Evolutionary conservation across 2,888 invertebrate genomes (phyloP), one percentile per base, ranked within the genome.

Genomic region (Stenoptilia bipunctidactyla): DNA sequence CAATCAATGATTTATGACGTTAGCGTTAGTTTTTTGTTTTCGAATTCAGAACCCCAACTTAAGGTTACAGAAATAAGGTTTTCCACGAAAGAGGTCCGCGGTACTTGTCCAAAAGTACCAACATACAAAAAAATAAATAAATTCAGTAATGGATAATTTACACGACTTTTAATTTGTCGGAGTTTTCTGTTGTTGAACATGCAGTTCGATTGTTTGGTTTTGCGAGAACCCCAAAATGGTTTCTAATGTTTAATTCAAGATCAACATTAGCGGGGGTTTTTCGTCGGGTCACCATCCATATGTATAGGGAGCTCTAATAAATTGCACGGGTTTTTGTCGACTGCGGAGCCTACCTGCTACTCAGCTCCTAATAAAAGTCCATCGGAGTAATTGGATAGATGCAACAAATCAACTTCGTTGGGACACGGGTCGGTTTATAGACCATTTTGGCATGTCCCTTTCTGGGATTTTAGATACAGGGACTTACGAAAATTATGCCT

Each of bases 221-320:
- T 20, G 20, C 8, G 4, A 8, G 20, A 68, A 61, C 59, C 69
- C 68, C 68, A 49, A 68, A 77, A 72, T 67, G 61, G 71, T 56
- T 50, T 52, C 72, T 73, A 58, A 77, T 79, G 79, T 74, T 58
- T 80, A 73, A 80, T 80, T 68, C 79, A 79, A 64, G 66, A 53
- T 65, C 73, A 75, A 58, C 61, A 72, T 77, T 74, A 74, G 66
- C 53, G 48, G 53, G 52, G 68, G 71, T 75, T 76, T 72, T 76
- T 77, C 66, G 58, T 50, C 66, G 59, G 56, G 53, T 58, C 59
- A 56, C 57, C 66, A 71, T 75, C 64, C 74, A 76, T 79, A 77
- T 76, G 73, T 64, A 75, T 76, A 20, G 20, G 63, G 56, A 46
- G 50, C 66, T 69, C 67, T 75, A 72, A 75, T 73, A 71, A 71